Evolutionary conservation across 2,797 vertebrate genomes (phyloP), one percentile per base, ranked within the genome.

Genomic region (Manis crassicaudata): DNA sequence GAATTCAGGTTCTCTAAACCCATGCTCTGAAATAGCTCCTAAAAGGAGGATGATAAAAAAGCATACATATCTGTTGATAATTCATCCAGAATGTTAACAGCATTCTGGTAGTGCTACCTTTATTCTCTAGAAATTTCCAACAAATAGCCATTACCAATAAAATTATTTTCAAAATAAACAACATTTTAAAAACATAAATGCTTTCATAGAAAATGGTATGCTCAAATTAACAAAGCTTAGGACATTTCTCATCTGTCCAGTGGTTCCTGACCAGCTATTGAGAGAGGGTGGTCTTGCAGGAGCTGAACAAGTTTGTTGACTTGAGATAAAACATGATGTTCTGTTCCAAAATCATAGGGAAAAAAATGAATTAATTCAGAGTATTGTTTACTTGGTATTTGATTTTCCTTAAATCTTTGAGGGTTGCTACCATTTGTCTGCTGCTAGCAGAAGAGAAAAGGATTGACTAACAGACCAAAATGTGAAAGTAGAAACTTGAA

Each of bases 131-230:
- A 52, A 75, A 18, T 90, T 92, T 95, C 73, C 58, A 72, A 40
- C 52, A 84, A 91, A 73, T n/a, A 50, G 40, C 70, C 60, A 50
- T 67, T 85, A 54, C 50, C 83, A 86, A 83, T 80, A 75, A 85
- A 94, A 75, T 56, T 65, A n/a, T 62, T 94, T 92, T 89, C 14
- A 79, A 89, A 84, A 75, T 76, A 73, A 88, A 56, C n/a, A 80
- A n/a, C 37, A 77, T 76, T 75, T 80, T 86, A 73, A 75, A 73
- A 68, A 9, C 40, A 82, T 7, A 56, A 77, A 88, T 32, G 8
- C 25, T 65, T 95, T 94, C 68, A 21, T 40, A 92, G 52, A 37
- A 85, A 81, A 95, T 65, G 37, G 9, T 79, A 56, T 91, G 87
- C 35, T 88, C 79, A 85, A 35, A 73, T 18, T 13, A n/a, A 58